Conservation (phyloP, 2,797 vertebrate genomes). For the Trematomus bernacchii region DNA sequence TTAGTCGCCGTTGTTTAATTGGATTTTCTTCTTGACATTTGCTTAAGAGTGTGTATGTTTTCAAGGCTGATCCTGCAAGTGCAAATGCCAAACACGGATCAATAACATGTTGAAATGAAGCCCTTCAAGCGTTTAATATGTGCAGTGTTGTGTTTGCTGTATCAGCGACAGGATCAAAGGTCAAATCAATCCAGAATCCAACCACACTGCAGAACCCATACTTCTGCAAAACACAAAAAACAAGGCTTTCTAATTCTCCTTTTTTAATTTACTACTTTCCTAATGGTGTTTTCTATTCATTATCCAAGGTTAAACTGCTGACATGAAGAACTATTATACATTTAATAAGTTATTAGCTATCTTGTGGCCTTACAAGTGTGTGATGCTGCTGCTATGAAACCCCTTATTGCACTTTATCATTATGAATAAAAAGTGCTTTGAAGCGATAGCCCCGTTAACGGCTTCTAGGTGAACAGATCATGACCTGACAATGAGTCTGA, state of each 20-base stretch:
- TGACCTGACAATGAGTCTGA: conserved; percentile 51
- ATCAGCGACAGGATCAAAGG: conserved; percentile 29
- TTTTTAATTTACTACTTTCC: not conserved
- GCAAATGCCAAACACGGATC: conserved; percentile 21
- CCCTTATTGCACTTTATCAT: conserved; percentile 46
- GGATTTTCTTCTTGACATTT: too few relatives aligned
- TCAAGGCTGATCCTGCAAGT: not conserved
- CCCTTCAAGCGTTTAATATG: not conserved
- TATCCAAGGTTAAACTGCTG: not conserved
- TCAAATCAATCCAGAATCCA: conserved; percentile 19
- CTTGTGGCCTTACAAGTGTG: conserved; percentile 15
- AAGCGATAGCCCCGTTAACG: conserved; percentile 41
- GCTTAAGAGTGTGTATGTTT: not conserved
- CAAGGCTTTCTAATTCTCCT: not conserved
- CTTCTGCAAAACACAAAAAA: not conserved
- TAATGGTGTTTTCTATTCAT: not conserved
- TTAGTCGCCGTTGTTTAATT: too few relatives aligned
- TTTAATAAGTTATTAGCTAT: conserved; percentile 29
- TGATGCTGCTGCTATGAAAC: conserved; percentile 31
- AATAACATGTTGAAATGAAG: conserved; percentile 27
- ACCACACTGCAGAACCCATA: not conserved
- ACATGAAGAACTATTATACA: conserved; percentile 29
- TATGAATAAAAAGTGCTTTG: conserved; percentile 38
- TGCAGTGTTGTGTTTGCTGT: conserved; percentile 25
- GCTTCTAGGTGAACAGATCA: conserved; percentile 56